phyloP scores from a whole-genome alignment of 2,113 vertebrate genomes.

The Origma solitaria region DNA sequence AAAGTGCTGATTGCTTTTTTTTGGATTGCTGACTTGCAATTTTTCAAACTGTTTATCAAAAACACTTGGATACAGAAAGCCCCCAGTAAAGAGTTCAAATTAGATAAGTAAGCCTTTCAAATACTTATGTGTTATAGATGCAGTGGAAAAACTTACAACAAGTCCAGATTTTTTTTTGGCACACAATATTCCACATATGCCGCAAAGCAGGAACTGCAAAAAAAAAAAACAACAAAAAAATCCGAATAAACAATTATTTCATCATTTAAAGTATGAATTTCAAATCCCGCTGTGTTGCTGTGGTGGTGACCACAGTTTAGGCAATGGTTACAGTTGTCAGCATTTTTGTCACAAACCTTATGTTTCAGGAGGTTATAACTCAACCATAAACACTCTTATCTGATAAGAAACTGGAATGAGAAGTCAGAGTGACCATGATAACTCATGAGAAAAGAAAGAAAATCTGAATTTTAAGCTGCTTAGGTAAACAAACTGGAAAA shows the following conservation, averaged over 20 bases:
- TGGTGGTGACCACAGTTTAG: not conserved
- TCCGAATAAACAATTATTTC: not conserved
- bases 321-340: not conserved
- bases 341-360: not conserved
- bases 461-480: not conserved
- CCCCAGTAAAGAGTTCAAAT: not conserved
- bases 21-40: not conserved
- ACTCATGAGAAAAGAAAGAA: not conserved
- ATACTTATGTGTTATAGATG: not conserved
- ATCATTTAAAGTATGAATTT: not conserved
- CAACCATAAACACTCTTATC: not conserved
- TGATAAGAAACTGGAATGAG: not conserved
- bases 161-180: conserved; percentile 96
- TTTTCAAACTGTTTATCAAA: not conserved
- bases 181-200: conserved; percentile 92
- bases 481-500: not conserved
- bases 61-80: not conserved
- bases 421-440: not conserved
- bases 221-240: not conserved
- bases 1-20: not conserved
- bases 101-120: conserved; percentile 9
- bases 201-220: conserved; percentile 92
- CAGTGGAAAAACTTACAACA: conserved; percentile 83
- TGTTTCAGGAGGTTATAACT: not conserved
- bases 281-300: not conserved